phyloP scores from a whole-genome alignment of 2,797 vertebrate species.

The Intellagama lesueurii region DNA sequence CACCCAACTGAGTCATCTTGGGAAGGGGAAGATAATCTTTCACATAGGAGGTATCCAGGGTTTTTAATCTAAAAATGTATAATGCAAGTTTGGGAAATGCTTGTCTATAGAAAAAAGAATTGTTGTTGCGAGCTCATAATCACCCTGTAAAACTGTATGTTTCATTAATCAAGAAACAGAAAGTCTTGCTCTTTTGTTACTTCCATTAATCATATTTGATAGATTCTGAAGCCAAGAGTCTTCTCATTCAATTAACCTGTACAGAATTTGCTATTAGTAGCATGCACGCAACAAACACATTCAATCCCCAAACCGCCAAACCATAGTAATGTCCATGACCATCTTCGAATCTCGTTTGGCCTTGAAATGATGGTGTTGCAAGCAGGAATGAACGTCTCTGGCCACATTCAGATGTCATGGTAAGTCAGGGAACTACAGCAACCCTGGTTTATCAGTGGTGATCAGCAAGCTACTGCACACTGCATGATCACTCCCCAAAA shows the following conservation, averaged over 20 bases:
- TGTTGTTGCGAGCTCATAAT: background rate
- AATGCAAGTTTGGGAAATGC: background rate
- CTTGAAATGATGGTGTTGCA: background rate
- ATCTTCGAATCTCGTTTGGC: background rate
- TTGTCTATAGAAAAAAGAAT: background rate
- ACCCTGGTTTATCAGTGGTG: background rate
- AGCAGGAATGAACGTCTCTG: background rate
- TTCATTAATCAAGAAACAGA: too few species aligned
- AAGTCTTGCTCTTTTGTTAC: too few species aligned
- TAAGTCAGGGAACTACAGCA: background rate
- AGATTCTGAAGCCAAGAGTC: background rate
- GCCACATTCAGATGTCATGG: background rate
- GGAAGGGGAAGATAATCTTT: too few species aligned
- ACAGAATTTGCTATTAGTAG: too few species aligned
- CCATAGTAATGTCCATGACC: background rate
- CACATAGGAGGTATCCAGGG: too few species aligned
- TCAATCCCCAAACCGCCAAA: background rate
- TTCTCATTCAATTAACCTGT: background rate
- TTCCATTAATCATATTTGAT: background rate
- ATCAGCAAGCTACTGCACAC: background rate
- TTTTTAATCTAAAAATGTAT: background rate
- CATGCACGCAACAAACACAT: too few species aligned
- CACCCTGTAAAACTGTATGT: too few species aligned
- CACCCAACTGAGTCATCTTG: too few species aligned
- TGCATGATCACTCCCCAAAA: background rate